Evolutionary conservation across 2,888 invertebrate species (phyloP).

Genomic region (Mythimna pallens): DNA sequence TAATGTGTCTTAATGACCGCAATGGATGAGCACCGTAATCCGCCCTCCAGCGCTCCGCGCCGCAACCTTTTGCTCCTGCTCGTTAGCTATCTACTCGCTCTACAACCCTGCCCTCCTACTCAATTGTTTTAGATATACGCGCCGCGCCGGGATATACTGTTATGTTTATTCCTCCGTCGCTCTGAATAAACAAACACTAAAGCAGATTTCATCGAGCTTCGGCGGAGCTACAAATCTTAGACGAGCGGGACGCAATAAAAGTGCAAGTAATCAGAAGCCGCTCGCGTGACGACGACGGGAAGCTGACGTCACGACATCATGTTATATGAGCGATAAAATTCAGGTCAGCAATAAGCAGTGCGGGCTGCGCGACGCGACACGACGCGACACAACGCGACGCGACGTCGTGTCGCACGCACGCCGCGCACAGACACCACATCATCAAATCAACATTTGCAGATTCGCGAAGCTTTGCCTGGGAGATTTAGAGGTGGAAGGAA

Average conservation of each 20-base stretch:
- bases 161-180: conserved; percentile 49
- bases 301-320: conserved; percentile 61
- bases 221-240: conserved; percentile 61
- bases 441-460: conserved; percentile 91
- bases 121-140: conserved; percentile 69
- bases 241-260: conserved; percentile 62
- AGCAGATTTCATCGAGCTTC: conserved; percentile 64
- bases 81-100: conserved; percentile 74
- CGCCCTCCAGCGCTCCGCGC: conserved; percentile 76
- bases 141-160: conserved; percentile 40
- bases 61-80: conserved; percentile 81
- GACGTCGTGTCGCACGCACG: conserved; percentile 61
- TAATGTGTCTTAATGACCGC: conserved; percentile 91
- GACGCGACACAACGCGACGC: conserved; percentile 48
- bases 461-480: conserved; percentile 89
- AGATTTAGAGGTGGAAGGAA: conserved; percentile 91
- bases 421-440: conserved; percentile 78
- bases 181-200: conserved; percentile 66
- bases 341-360: conserved; percentile 71
- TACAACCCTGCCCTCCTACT: conserved; percentile 64
- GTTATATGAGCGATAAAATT: conserved; percentile 67
- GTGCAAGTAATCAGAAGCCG: conserved; percentile 70
- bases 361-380: conserved; percentile 65
- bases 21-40: conserved; percentile 88
- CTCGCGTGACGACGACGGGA: conserved; percentile 50